A percentile compares a stretch with the other conserved stretches of the same genome.
These are phyloP conservation scores for Erpornis zantholeuca DNA, from an alignment of 2,113 vertebrate species.

Conservation along the genomic window DNA sequence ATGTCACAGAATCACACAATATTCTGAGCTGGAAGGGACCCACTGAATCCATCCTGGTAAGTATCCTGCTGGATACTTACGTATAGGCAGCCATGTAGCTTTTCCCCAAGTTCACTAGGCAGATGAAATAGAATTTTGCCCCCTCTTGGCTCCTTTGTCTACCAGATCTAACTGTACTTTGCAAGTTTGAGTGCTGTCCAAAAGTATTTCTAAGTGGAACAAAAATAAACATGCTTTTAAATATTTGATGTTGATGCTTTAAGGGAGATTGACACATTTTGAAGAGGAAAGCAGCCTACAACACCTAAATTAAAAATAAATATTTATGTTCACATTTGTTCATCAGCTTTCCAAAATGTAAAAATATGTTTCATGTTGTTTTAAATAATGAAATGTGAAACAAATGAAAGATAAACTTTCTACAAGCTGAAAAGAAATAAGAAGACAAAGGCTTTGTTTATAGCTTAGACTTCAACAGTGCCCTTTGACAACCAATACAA, in stretches of 20 bases:
- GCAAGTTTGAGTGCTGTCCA: slow-evolving; percentile 33
- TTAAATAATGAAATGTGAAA: slow-evolving; percentile 72
- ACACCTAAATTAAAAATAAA: slow-evolving; percentile 70
- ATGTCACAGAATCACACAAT: not conserved
- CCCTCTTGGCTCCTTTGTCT: not conserved
- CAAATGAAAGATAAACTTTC: slow-evolving; percentile 71
- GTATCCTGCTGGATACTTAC: not conserved
- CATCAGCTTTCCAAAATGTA: slow-evolving; percentile 60
- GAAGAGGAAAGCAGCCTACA: slow-evolving; percentile 54
- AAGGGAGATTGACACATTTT: slow-evolving; percentile 58
- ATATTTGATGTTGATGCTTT: slow-evolving; percentile 56
- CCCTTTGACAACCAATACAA: slow-evolving; percentile 57
- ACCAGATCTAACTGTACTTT: not conserved
- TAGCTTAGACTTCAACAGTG: slow-evolving; percentile 58
- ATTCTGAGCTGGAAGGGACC: not conserved
- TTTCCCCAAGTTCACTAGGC: not conserved
- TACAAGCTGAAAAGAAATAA: slow-evolving; percentile 63
- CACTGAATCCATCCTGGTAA: not conserved
- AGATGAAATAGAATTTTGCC: not conserved
- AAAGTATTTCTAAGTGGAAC: slow-evolving; percentile 56
- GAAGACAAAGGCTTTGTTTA: slow-evolving; percentile 68
- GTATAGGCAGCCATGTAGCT: accelerated
- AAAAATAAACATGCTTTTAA: slow-evolving; percentile 50
- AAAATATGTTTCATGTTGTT: slow-evolving; percentile 68
- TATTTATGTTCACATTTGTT: slow-evolving; percentile 71